These are phyloP conservation scores for Fulmarus glacialis DNA, from an alignment of 2,113 vertebrate genomes.

Conservation along the genomic window DNA sequence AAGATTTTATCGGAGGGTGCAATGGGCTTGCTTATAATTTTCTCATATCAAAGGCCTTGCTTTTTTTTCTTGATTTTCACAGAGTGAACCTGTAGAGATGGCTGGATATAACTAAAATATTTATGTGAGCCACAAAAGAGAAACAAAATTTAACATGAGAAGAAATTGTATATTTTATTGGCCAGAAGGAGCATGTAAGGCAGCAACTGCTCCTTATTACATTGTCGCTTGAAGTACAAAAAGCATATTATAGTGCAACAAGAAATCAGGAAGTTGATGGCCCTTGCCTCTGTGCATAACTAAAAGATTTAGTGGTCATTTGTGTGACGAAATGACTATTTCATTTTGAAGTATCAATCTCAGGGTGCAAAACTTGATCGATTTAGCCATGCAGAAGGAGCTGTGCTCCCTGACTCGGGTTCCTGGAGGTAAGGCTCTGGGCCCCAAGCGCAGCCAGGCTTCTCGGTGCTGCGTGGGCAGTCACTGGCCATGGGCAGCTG, in stretches of 20 bases:
- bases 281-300: neutral
- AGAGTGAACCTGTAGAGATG: neutral
- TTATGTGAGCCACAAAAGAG: neutral
- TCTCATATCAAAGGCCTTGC: neutral
- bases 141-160: neutral
- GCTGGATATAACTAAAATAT: neutral
- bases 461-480: rapidly evolving
- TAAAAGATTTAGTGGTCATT: neutral
- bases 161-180: neutral
- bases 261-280: neutral
- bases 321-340: neutral
- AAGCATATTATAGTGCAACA: neutral
- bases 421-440: neutral
- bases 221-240: neutral
- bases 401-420: neutral
- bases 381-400: neutral
- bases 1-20: neutral
- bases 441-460: neutral
- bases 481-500: neutral
- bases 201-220: neutral
- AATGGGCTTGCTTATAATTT: neutral
- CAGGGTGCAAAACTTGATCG: neutral
- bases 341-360: neutral
- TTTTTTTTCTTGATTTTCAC: neutral
- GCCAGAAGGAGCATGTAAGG: neutral